A percentile compares a stretch with the other conserved stretches of the same genome.
These are phyloP conservation scores for Eumaeus atala DNA, from an alignment of 1,140 invertebrate genomes.

Conservation along the genomic window DNA sequence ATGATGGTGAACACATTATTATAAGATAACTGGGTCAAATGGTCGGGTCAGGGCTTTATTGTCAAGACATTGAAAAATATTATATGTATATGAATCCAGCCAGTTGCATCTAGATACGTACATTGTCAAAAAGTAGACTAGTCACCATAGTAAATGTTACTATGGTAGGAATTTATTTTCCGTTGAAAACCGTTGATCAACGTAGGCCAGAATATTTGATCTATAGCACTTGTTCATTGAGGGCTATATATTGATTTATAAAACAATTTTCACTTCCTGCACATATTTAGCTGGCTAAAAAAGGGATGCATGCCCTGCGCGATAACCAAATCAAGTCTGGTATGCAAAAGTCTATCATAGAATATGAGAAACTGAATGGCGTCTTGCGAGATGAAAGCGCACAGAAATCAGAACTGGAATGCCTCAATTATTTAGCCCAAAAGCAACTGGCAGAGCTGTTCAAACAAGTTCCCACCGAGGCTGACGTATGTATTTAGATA, in stretches of 20 bases:
- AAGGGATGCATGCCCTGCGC: conserved; percentile 53
- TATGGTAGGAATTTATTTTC: no score
- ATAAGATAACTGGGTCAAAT: no score
- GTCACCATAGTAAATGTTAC: no score
- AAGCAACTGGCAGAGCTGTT: conserved; percentile 55
- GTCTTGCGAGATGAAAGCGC: conserved; percentile 51
- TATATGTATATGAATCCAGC: no score
- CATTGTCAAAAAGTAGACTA: no score
- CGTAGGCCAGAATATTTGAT: no score
- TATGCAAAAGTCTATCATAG: conserved; percentile 46
- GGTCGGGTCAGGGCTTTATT: no score
- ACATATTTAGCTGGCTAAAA: conserved; percentile 45
- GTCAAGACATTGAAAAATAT: no score
- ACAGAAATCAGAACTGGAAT: conserved; percentile 55
- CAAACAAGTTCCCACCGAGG: conserved; percentile 60
- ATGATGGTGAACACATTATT: no score
- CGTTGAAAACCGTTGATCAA: no score
- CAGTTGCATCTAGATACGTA: no score
- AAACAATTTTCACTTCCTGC: background rate
- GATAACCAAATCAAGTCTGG: conserved; percentile 42
- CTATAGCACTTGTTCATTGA: no score
- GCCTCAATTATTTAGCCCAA: conserved; percentile 59
- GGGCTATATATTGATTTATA: background rate
- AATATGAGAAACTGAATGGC: conserved; percentile 51
- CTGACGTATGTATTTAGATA: conserved; percentile 38